Percentiles rank a stretch among this genome's conserved stretches.
Evolutionary conservation across 2,888 invertebrate genomes (phyloP).

Genomic region (Horisme vitalbata): DNA sequence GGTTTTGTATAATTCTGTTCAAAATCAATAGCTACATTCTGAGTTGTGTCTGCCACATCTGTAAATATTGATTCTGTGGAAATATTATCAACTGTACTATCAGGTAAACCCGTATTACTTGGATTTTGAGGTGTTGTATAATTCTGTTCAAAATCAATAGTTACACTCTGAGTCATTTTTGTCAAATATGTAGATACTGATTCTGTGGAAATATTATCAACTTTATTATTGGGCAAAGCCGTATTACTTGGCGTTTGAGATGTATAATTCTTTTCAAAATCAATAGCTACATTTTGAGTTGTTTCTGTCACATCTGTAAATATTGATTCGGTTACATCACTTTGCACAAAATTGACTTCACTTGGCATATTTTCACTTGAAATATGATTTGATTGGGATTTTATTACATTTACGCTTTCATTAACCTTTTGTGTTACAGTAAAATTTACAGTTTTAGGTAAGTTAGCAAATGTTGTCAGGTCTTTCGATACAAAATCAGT

Average conservation of each 20-base stretch:
- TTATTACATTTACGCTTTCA: not conserved
- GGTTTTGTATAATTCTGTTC: too few relatives aligned
- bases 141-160: too few relatives aligned
- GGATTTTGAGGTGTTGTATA: not conserved
- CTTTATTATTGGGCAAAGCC: too few relatives aligned
- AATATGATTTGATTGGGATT: not conserved
- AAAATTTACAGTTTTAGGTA: not conserved
- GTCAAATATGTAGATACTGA: not conserved
- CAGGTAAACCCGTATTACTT: not conserved
- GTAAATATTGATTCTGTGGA: conserved; percentile 3
- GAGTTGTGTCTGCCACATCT: not conserved
- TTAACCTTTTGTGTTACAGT: not conserved
- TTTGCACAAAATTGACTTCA: not conserved
- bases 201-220: too few relatives aligned
- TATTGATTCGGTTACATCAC: conserved; percentile 1
- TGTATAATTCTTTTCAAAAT: too few relatives aligned
- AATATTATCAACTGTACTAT: not conserved
- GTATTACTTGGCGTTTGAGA: too few relatives aligned
- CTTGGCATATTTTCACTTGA: not conserved
- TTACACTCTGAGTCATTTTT: conserved; percentile 1
- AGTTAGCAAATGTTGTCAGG: not conserved
- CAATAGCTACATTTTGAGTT: not conserved
- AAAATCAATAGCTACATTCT: not conserved
- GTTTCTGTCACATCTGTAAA: not conserved
- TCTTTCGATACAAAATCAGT: not conserved